Conservation (phyloP, 1,140 invertebrate genomes). For the Cotesia typhae region DNA sequence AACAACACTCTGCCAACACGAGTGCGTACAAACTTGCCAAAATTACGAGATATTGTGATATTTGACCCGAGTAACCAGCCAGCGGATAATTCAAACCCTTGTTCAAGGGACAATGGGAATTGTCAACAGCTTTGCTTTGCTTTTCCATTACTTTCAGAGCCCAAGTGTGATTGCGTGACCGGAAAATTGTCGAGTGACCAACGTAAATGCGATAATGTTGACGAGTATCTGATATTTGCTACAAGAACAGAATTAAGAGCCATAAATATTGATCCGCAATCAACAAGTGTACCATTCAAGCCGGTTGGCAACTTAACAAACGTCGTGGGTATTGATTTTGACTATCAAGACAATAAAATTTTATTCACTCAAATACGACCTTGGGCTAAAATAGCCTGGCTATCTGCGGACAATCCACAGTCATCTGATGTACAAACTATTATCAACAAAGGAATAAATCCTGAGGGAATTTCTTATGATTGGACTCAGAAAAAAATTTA, state of each 20-base stretch:
- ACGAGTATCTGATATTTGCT: conserved; percentile 91
- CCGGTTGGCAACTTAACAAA: conserved; percentile 92
- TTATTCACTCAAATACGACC: conserved; percentile 93
- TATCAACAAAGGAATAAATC: conserved; percentile 85
- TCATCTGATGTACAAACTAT: conserved; percentile 74
- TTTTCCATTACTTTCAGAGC: conserved; percentile 72
- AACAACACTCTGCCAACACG: conserved; percentile 74
- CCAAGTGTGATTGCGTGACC: conserved; percentile 87
- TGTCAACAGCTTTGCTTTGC: conserved; percentile 97
- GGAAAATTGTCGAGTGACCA: conserved; percentile 76
- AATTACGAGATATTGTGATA: conserved; percentile 88
- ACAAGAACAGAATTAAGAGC: conserved; percentile 91
- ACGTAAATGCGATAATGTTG: conserved; percentile 80
- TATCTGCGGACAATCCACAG: conserved; percentile 75
- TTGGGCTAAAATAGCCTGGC: conserved; percentile 86
- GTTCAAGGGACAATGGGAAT: conserved; percentile 77
- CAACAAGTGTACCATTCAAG: conserved; percentile 84
- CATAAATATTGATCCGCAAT: conserved; percentile 83
- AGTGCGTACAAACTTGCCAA: conserved; percentile 83
- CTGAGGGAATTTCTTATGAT: conserved; percentile 95
- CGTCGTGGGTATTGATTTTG: conserved; percentile 96
- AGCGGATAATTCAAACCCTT: conserved; percentile 80
- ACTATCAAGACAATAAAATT: conserved; percentile 86
- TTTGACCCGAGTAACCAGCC: conserved; percentile 90
- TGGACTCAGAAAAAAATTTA: conserved; percentile 97